Conservation (phyloP, 35 echinoderm and acorn worm genomes). For the Heliocidaris erythrogramma region DNA sequence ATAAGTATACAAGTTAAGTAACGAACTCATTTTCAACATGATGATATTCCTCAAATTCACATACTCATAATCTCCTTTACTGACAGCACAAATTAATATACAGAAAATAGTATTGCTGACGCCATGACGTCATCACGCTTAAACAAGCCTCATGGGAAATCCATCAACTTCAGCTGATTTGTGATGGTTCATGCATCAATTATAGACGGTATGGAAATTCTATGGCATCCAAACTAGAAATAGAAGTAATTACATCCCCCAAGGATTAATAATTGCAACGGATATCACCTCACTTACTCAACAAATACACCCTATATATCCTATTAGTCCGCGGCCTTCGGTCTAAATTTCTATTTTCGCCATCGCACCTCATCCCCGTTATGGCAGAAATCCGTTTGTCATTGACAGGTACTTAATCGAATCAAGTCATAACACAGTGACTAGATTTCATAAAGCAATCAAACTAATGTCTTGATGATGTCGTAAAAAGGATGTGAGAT, state of each 20-base stretch:
- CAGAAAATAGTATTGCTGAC: neutral
- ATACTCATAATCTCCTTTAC: no score
- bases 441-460: neutral
- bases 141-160: neutral
- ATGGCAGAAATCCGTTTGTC: neutral
- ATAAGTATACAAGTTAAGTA: no score
- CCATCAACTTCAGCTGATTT: neutral
- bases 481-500: neutral
- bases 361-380: neutral
- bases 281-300: neutral
- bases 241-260: neutral
- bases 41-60: no score
- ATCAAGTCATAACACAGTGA: neutral
- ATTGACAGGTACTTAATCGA: neutral
- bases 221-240: neutral
- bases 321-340: neutral
- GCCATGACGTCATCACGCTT: neutral
- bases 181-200: neutral
- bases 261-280: neutral
- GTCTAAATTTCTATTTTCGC: neutral
- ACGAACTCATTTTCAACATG: no score
- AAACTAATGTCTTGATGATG: neutral
- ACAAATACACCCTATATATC: neutral
- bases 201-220: neutral
- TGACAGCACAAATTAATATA: no score